These are phyloP conservation scores for Ursus arctos DNA, from an alignment of 2,113 vertebrate species.

Conservation along the genomic window DNA sequence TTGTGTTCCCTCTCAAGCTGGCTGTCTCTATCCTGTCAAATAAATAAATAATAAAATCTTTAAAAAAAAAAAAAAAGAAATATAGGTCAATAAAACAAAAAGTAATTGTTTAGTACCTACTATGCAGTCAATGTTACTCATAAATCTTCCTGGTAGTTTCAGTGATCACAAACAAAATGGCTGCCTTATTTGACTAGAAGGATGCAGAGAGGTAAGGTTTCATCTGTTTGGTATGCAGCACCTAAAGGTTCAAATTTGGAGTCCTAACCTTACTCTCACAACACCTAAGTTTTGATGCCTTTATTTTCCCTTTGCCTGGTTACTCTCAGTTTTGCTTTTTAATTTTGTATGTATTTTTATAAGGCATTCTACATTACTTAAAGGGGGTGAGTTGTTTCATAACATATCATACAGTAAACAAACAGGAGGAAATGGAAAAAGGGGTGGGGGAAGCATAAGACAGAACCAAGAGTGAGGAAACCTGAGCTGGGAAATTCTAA, in stretches of 20 bases:
- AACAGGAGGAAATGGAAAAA: neutral
- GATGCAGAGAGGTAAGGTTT: neutral
- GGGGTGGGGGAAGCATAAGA: neutral
- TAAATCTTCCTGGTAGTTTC: neutral
- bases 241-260: neutral
- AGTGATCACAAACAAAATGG: neutral
- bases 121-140: neutral
- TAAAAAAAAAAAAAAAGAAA: neutral
- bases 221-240: neutral
- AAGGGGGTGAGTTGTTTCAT: neutral
- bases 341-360: neutral
- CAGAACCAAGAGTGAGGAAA: neutral
- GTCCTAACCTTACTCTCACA: neutral
- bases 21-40: too few species aligned
- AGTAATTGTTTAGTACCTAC: neutral
- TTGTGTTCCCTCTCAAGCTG: too few species aligned
- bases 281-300: neutral
- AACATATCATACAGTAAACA: neutral
- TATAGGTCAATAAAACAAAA: neutral
- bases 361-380: slow-evolving; percentile 32
- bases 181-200: neutral
- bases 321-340: neutral
- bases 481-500: neutral
- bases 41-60: too few species aligned
- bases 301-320: neutral